These are phyloP conservation scores for Neosalanx taihuensis DNA, from an alignment of 2,797 vertebrate species.

Conservation along the genomic window DNA sequence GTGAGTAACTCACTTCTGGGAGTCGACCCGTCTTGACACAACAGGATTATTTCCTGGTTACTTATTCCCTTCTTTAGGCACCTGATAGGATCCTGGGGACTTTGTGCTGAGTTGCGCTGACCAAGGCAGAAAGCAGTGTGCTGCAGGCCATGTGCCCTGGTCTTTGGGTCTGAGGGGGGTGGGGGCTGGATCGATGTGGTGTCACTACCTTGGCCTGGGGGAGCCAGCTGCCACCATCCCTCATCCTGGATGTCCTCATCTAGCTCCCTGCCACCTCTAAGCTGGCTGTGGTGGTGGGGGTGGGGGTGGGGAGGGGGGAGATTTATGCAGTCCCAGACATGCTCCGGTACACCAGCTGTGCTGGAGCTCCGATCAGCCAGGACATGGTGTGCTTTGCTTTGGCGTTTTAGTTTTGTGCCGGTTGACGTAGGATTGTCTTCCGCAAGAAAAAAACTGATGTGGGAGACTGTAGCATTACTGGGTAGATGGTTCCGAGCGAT, in stretches of 20 bases:
- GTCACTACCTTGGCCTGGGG: conserved; percentile 59
- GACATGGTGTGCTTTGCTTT: not conserved
- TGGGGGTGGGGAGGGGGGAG: conserved; percentile 17
- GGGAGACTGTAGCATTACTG: not conserved
- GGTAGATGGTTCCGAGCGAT: not conserved
- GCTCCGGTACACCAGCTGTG: conserved; percentile 8
- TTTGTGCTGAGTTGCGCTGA: conserved; percentile 65
- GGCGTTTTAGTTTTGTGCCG: not conserved
- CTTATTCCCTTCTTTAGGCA: conserved; percentile 42
- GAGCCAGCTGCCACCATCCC: conserved; percentile 62
- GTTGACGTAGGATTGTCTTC: not conserved
- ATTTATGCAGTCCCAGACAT: conserved; percentile 54
- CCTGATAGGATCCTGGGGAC: conserved; percentile 59
- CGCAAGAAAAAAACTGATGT: not conserved
- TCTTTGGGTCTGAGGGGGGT: not conserved
- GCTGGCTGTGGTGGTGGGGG: conserved; percentile 32
- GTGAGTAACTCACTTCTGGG: not conserved
- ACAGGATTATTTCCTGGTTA: not conserved
- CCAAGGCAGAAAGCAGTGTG: conserved; percentile 64
- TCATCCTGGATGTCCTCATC: conserved; percentile 71
- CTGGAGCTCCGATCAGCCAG: not conserved
- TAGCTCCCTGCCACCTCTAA: conserved; percentile 59
- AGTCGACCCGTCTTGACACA: not conserved
- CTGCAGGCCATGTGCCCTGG: conserved; percentile 48
- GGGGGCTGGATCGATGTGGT: conserved; percentile 69